Percentiles rank a stretch among this genome's conserved stretches.
Evolutionary conservation across 2,888 invertebrate genomes (phyloP).

Genomic region (Apotomis turbidana): DNA sequence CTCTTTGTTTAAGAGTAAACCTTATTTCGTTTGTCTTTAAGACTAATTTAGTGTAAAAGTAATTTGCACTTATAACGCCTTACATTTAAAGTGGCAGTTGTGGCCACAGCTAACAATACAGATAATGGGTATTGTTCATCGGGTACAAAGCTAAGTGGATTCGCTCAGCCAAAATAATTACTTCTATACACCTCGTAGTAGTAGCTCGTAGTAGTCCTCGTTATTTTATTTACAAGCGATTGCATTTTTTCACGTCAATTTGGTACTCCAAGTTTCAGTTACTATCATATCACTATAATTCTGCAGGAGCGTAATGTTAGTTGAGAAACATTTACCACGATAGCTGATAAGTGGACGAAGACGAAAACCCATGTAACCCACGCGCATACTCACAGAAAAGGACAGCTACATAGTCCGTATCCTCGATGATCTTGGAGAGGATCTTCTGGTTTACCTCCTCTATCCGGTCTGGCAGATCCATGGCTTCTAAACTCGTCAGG

Average conservation of each 20-base stretch:
- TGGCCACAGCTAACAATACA: no score
- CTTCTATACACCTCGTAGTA: no score
- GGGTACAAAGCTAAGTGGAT: no score
- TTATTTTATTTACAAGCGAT: neutral
- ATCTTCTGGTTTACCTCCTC: constrained; percentile 97
- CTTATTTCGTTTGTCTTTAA: no score
- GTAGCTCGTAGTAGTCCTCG: neutral
- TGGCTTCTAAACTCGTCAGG: constrained; percentile 96
- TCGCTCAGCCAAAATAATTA: no score
- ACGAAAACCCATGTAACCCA: constrained; percentile 57
- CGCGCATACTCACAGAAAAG: constrained; percentile 93
- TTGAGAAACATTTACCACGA: constrained; percentile 71
- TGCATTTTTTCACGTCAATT: neutral
- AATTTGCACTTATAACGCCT: no score
- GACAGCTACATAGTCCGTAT: constrained; percentile 95
- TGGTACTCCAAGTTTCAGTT: neutral
- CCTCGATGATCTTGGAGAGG: constrained; percentile 94
- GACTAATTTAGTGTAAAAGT: no score
- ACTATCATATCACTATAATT: constrained; percentile 25
- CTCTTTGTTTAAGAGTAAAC: no score
- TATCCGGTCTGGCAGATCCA: constrained; percentile 97
- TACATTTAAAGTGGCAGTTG: no score
- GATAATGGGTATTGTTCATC: no score
- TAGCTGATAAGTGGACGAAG: constrained; percentile 66
- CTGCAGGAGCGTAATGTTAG: constrained; percentile 64